These are phyloP conservation scores for Atopsyche davidsoni DNA, from an alignment of 1,140 invertebrate genomes.

Conservation along the genomic window DNA sequence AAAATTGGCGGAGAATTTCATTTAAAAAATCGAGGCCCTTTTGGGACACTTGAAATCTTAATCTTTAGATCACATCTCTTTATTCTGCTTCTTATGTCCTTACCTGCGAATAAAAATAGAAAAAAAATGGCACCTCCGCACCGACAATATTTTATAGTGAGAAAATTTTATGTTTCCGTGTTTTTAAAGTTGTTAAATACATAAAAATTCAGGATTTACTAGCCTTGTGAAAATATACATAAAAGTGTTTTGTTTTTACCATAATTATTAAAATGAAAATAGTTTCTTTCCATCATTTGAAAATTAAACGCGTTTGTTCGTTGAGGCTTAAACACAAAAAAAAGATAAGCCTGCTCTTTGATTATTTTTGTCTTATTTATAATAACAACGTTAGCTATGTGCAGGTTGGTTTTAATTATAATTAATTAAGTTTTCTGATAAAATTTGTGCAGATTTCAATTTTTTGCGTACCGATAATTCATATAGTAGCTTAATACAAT, in stretches of 20 bases:
- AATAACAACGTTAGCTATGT: not conserved
- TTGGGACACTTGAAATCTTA: not conserved
- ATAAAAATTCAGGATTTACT: not conserved
- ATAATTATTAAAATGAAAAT: not conserved
- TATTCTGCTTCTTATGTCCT: not conserved
- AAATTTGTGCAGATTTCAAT: too few relatives aligned
- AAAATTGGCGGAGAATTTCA: too few relatives aligned
- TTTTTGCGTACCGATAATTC: too few relatives aligned
- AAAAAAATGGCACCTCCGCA: not conserved
- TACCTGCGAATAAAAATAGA: not conserved
- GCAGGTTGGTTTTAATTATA: too few relatives aligned
- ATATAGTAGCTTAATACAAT: too few relatives aligned
- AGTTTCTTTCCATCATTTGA: not conserved
- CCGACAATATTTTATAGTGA: constrained; percentile 1
- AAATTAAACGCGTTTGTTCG: not conserved
- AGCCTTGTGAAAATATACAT: not conserved
- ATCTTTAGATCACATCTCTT: not conserved
- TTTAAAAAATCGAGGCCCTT: not conserved
- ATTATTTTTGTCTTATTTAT: not conserved
- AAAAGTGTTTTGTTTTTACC: not conserved
- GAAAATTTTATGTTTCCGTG: not conserved
- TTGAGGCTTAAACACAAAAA: not conserved
- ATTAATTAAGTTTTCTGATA: too few relatives aligned
- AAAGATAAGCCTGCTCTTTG: not conserved
- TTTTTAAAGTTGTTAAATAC: not conserved